Base-by-base conservation (phyloP, 2,888 invertebrate species). In the Syrista parreyssii region DNA sequence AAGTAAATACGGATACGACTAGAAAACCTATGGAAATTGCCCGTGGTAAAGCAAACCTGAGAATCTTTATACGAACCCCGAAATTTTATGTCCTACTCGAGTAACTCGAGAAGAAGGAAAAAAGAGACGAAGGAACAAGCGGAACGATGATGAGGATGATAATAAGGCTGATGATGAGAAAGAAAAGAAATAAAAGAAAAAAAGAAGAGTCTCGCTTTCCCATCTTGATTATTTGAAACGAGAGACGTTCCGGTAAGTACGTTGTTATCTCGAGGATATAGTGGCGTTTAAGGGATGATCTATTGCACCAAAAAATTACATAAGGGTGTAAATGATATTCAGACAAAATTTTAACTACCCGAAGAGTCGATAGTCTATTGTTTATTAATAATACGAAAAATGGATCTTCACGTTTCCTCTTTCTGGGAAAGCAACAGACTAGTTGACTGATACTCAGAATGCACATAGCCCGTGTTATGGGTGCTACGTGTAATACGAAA, bases 141-240 rank as follows among this genome's bases (percentile, higher is more conserved):
- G 68, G 31, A 35, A 74, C n/a, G 31, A 55, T 12, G 68, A 75
- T 6, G 68, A 71, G 12, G n/a, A 31, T 31, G 33, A 75, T 32
- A 12, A 75, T 71, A n/a, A 32, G 6, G 35, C 12, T n/a, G 68
- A 40, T 55, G 33, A 15, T 3, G 31, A 34, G 36, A 76, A 35
- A 34, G 31, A 30, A 23, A 15, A 68, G 23, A 35, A 76, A 31
- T 33, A 76, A 30, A 40, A 68, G 31, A 74, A 75, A 2, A 2
- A 15, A 69, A 35, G 34, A 69, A 2, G 31, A 71, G 71, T 30
- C 31, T 32, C 12, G 15, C 71, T 71, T 71, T 15, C 71, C 11
- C n/a, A 30, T 71, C 71, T 71, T 31, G 32, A n/a, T 71, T n/a
- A 71, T 71, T 71, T 71, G 31, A 71, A 71, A 71, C 71, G 3